Evolutionary conservation across 1,140 invertebrate genomes (phyloP).

Genomic region (Drosophila nebulosa): DNA sequence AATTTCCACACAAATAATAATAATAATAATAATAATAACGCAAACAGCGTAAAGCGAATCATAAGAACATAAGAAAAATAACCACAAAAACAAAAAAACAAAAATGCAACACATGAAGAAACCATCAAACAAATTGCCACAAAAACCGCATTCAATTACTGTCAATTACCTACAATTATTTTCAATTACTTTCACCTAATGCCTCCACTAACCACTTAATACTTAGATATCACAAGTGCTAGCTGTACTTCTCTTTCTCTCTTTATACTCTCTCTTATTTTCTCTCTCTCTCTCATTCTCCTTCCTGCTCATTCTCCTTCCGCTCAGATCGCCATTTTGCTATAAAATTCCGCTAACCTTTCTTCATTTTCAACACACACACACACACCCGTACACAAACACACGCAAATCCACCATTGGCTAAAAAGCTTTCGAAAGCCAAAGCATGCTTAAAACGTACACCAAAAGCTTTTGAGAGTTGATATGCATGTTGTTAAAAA

Average conservation of each 20-base stretch:
- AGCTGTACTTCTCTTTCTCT: neutral
- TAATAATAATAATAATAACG: neutral
- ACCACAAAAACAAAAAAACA: too few relatives aligned
- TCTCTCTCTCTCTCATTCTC: neutral
- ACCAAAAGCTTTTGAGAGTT: neutral
- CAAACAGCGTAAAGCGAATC: conserved; percentile 6
- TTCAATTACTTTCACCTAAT: neutral
- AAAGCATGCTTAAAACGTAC: neutral
- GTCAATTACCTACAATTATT: neutral
- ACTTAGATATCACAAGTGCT: neutral
- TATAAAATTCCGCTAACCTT: neutral
- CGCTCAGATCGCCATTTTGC: neutral
- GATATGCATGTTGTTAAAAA: neutral
- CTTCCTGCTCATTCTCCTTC: neutral
- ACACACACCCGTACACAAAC: neutral
- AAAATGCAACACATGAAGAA: neutral
- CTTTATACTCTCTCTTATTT: neutral
- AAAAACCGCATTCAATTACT: neutral
- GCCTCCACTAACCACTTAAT: neutral
- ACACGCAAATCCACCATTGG: neutral
- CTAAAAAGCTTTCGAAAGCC: neutral
- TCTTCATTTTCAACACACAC: neutral
- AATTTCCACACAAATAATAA: conserved; percentile 2
- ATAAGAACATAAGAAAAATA: neutral
- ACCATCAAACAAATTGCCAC: neutral